phyloP scores from a whole-genome alignment of 2,113 vertebrate genomes.

The Neodontobutis hainanensis region DNA sequence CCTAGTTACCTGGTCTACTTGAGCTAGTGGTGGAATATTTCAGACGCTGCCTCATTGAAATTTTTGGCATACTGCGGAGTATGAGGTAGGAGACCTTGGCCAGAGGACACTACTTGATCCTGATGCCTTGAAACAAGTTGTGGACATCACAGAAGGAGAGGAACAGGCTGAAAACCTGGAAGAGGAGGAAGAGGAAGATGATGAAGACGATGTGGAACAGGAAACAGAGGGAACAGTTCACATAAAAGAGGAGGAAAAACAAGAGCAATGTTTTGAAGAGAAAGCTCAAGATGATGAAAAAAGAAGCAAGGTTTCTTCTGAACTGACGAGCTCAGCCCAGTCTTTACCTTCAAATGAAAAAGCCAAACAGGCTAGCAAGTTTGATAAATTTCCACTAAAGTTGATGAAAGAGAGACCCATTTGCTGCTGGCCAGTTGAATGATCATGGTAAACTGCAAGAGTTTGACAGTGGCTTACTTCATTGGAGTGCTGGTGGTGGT shows the following conservation, averaged over 20 bases:
- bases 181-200: conserved; percentile 73
- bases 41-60: conserved; percentile 97
- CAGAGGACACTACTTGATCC: conserved; percentile 95
- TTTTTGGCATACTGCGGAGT: conserved; percentile 98
- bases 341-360: conserved; percentile 77
- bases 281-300: conserved; percentile 56
- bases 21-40: conserved; percentile 98
- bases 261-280: conserved; percentile 49
- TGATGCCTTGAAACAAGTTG: conserved; percentile 82
- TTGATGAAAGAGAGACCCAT: conserved; percentile 91
- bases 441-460: conserved; percentile 90
- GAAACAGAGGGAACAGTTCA: conserved; percentile 29
- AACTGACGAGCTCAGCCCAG: conserved; percentile 42
- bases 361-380: conserved; percentile 90
- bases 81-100: conserved; percentile 95
- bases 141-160: conserved; percentile 76
- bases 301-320: conserved; percentile 56
- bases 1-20: conserved; percentile 92
- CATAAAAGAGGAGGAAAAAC: conserved; percentile 71
- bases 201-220: conserved; percentile 77
- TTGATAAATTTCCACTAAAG: conserved; percentile 95
- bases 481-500: conserved; percentile 97
- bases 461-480: conserved; percentile 94
- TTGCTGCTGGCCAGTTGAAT: conserved; percentile 86
- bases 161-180: conserved; percentile 80